Evolutionary conservation across 2,888 invertebrate genomes (phyloP).

Genomic region (Lepetodrilus schrolli): DNA sequence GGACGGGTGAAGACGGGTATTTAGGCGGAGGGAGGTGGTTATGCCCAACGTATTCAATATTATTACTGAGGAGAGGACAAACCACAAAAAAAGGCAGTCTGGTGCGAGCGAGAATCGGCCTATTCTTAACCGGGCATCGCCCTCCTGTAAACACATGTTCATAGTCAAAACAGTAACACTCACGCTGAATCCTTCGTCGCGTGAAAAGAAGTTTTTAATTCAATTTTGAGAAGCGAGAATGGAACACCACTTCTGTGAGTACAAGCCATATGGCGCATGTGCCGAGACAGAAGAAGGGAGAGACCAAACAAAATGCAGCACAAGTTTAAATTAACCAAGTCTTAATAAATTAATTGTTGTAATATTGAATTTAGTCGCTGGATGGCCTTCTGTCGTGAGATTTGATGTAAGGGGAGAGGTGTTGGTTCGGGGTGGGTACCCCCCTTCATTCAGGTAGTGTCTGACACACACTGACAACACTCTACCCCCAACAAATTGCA

Average conservation of each 20-base stretch:
- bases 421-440: background rate
- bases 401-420: background rate
- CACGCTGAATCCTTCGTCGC: background rate
- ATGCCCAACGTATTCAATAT: no score
- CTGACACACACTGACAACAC: slow-evolving; percentile 1
- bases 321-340: slow-evolving; percentile 23
- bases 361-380: slow-evolving; percentile 1
- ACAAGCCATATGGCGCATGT: slow-evolving; percentile 14
- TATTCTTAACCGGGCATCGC: no score
- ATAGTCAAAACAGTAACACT: background rate
- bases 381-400: background rate
- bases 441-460: background rate
- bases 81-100: no score
- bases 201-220: slow-evolving; percentile 26
- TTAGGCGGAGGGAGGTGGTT: no score
- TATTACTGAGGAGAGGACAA: no score
- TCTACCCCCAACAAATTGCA: slow-evolving; percentile 15
- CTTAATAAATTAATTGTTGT: slow-evolving; percentile 19
- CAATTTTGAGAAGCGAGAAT: slow-evolving; percentile 14
- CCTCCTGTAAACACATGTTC: slow-evolving; percentile 14
- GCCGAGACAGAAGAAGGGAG: background rate
- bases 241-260: background rate
- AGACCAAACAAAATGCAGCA: slow-evolving; percentile 12
- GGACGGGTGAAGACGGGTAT: no score
- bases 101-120: no score